Base-by-base conservation (phyloP, 2,797 vertebrate species). In the Epinephelus awoara region DNA sequence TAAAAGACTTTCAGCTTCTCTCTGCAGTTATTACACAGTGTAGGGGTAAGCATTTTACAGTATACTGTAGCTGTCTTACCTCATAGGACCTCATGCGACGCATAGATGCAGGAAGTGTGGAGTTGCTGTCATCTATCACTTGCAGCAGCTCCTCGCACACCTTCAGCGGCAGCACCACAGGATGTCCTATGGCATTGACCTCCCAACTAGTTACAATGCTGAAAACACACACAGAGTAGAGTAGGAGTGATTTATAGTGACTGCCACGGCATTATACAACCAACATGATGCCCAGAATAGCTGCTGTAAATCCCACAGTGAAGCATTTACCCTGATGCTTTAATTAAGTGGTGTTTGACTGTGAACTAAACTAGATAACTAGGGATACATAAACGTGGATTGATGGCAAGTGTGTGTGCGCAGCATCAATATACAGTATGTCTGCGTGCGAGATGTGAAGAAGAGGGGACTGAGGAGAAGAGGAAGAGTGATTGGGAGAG, bases 81-180 rank as follows among this genome's bases (percentile, higher is more conserved):
- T 98, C 94, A 83, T 97, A 99, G 69, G 96, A 95, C 86, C 96
- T 97, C 97, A 99, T 96, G 77, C 51, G 79, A 50, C 90, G 96
- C 91, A 99, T 95, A 0, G 97, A 97, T 0, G 84, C 82, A 5
- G 98, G 98, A 51, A 99, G 95, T 0, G 88, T 86, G 8, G 91
- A 67, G 14, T 96, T 98, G 90, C 94, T 97, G 85, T 94, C 92
- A 3, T 91, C 91, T 52, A 99, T 88, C 67, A 97, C 92, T 88
- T 95, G 85, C 69, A 96, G 89, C 65, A 99, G 88, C 87, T 98
- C 96, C 91, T 97, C 91, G 75, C 98, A 99, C 12, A 98, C 97
- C 61, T 92, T 92, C 82, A 92, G 91, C 3, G 97, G 98, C 75
- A 99, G 93, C 34, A 93, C 95, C 72, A 99, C 87, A 18, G 95